Base-by-base conservation (phyloP, 2,888 invertebrate species). In the Cheilosia vulpina region DNA sequence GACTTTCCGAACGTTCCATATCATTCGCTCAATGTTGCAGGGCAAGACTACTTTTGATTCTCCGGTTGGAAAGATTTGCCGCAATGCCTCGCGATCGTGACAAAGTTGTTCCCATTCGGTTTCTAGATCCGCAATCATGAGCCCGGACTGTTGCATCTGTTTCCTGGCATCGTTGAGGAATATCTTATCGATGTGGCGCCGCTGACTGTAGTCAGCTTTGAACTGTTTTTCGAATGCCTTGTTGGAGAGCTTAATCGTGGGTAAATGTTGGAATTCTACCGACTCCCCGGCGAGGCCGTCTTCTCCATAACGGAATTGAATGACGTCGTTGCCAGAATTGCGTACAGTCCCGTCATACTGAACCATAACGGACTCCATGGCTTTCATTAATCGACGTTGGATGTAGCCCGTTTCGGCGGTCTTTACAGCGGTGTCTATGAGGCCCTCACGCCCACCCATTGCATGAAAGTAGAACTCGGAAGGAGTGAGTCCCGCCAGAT, bases 381-480 rank as follows among this genome's bases (percentile, higher is more conserved):
- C 88, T 93, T 96, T 99, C 93, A 99, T 99, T 88, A 99, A 93
- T 94, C 99, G 97, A 92, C 99, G 96, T 93, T 99, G 99, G 91
- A 99, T 99, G 91, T 99, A 99, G 88, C 97, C 99, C 89, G 99
- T 99, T 94, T 99, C 99, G 45, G 99, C 99, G 85, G 99, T 99
- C 93, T 99, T 99, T 87, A 99, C 98, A 90, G 99, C 99, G 83
- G 99, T 99, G 96, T 99, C 99, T 91, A 99, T 99, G 88, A 99
- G 96, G 95, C 99, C 99, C 93, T 99, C 99, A 92, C 99, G 95
- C 92, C 99, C 99, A 92, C 98, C 99, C 99, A 99, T 99, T 90
- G 99, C 98, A 94, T 99, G 99, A 92, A 99, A 99, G 93, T 97
- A 99, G 92, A 99, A 99, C 91, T 99, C 99, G 0, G 98, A 97